These are phyloP conservation scores for Apteryx owenii DNA, from an alignment of 2,113 vertebrate genomes.

Conservation along the genomic window DNA sequence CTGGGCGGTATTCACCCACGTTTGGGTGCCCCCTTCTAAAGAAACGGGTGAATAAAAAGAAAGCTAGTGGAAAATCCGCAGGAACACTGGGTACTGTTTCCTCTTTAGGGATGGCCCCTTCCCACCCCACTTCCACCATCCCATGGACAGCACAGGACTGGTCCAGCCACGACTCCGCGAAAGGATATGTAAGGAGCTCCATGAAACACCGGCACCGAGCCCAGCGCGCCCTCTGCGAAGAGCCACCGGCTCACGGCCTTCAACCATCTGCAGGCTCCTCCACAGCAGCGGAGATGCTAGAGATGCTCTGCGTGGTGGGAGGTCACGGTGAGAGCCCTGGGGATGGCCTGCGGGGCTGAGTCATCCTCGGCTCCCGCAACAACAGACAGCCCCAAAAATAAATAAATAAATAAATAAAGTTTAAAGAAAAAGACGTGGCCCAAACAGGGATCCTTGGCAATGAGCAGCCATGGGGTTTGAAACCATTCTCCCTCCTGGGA, in stretches of 20 bases:
- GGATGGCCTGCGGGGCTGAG: too few species aligned
- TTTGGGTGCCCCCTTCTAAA: not conserved
- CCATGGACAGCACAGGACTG: rapidly evolving
- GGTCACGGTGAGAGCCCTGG: not conserved
- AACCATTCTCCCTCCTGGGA: not conserved
- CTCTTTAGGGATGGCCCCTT: not conserved
- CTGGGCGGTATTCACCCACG: not conserved
- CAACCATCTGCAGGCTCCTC: not conserved
- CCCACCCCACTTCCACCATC: not conserved
- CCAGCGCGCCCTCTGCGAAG: not conserved
- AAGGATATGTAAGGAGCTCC: not conserved
- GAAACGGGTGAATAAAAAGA: not conserved
- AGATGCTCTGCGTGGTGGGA: not conserved
- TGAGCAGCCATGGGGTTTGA: rapidly evolving
- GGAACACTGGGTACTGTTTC: not conserved
- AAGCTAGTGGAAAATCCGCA: rapidly evolving
- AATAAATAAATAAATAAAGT: not conserved
- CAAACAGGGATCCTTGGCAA: constrained; percentile 5
- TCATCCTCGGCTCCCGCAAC: not conserved
- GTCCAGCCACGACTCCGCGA: not conserved
- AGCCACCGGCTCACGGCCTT: not conserved
- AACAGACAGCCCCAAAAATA: rapidly evolving
- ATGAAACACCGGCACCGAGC: not conserved
- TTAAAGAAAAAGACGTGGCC: not conserved
- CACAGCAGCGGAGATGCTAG: not conserved